Base-by-base conservation (phyloP, 1,140 invertebrate species). In the Gryon sp. region DNA sequence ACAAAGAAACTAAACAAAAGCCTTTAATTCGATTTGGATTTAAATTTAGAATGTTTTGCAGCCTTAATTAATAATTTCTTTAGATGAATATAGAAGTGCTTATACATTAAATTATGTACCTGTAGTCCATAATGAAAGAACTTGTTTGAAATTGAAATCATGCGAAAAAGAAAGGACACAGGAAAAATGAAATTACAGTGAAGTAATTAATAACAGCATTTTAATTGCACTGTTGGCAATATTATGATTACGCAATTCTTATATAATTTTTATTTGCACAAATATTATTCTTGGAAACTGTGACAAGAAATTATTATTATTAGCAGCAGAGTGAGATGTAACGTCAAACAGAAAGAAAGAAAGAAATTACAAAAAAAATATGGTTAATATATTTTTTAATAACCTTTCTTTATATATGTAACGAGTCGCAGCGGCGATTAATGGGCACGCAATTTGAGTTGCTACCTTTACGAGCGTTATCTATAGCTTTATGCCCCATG, bases 401-500 rank as follows among this genome's bases (percentile, higher is more conserved):
- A 4, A 4, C 6, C 16, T 22, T 22, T 69, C 60, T 69, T 34
- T n/a, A n/a, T n/a, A n/a, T n/a, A n/a, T 24, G 28, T 32, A 70
- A 48, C 26, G 43, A 63, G 12, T 16, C 41, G n/a, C 8, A 40
- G 8, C 48, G 57, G 59, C 60, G 69, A 74, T 74, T 65, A 65
- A 43, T 24, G 32, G 16, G 52, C 69, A 65, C 69, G 69, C 69
- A 62, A 74, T 74, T 65, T 43, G 28, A 74, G 15, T 52, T 22
- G 38, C 52, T 74, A 65, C 62, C 69, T 74, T 74, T 74, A 74
- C 36, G 43, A 52, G 9, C 45, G 60, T 59, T 74, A 74, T 74
- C 59, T 65, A 65, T 65, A n/a, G 20, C 60, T 74, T 74, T 65
- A 74, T 74, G 60, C 60, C 45, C 24, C 60, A 59, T 65, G 52